Base-by-base conservation (phyloP, 2,113 vertebrate species). In the Stomatorhinus ivindoensis region DNA sequence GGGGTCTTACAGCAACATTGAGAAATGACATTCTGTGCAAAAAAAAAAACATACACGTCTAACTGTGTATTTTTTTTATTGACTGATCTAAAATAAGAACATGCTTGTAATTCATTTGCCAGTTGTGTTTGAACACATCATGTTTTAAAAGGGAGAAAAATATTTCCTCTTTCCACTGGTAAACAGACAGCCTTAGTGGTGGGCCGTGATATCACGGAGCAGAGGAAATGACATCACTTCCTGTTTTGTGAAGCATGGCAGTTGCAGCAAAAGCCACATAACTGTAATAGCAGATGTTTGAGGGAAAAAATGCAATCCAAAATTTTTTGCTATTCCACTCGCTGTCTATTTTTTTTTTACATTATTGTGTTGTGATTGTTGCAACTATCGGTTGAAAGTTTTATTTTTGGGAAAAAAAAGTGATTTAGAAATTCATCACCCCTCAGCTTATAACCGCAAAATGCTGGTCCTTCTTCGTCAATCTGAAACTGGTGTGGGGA, bases 191-290 rank as follows among this genome's bases (percentile, higher is more conserved):
- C 48, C 87, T 88, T 44, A 88, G 53, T 73, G 46, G 39, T 17
- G 15, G 73, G 73, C 73, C 73, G 48, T 90, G 89, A 90, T 88
- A 88, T 90, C 89, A 90, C 51, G 89, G 89, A 90, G 89, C 69
- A 80, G 61, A 90, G 89, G 89, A 88, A 88, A 82, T 76, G 53
- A 31, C 89, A 88, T 82, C 42, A 84, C 86, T 90, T 90, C 89
- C 89, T 90, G 89, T 90, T 90, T 90, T 83, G 50, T 50, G 50
- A 84, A 84, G 69, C 27, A 44, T 51, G 47, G 86, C 87, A 15
- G 82, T 83, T 58, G 39, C 50, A 87, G 10, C 53, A 42, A 42
- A 61, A 65, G 55, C 13, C 50, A 35, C 39, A 55, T 19, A 48
- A 87, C 85, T 90, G 39, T 42, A 80, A 69, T 35, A 86, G 82